phyloP scores from a whole-genome alignment of 2,797 vertebrate species.

The Pseudochirops cupreus region DNA sequence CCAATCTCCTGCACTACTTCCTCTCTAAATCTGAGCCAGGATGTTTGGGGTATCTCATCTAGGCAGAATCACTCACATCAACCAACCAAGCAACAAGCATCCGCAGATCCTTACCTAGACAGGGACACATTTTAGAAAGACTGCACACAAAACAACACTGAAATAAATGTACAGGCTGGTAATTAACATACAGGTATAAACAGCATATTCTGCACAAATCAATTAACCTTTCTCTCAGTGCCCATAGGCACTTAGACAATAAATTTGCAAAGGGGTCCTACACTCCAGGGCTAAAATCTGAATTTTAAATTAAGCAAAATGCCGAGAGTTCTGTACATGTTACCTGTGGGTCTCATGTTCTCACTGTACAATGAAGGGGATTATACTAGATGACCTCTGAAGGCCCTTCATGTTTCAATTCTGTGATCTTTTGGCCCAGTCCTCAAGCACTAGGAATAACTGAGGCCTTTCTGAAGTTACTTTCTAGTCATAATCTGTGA shows the following conservation, averaged over 20 bases:
- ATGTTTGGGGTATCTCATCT: not conserved
- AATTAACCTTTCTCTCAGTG: not conserved
- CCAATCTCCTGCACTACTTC: not conserved
- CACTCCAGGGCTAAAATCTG: not conserved
- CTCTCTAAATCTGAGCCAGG: not conserved
- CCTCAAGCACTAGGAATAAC: not conserved
- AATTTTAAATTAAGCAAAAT: not conserved
- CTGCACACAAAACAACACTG: not conserved
- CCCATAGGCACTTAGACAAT: not conserved
- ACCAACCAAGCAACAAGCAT: not conserved
- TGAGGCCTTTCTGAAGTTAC: not conserved
- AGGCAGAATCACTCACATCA: not conserved
- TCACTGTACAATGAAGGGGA: not conserved
- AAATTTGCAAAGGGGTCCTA: not conserved
- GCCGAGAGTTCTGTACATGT: not conserved
- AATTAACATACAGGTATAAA: not conserved
- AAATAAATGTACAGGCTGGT: not conserved
- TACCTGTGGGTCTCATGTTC: not conserved
- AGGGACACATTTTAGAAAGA: not conserved
- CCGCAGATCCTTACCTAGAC: not conserved
- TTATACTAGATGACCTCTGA: not conserved
- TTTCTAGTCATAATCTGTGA: not conserved
- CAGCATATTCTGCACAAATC: not conserved
- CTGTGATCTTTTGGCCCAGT: not conserved
- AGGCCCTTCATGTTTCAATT: not conserved